Conservation (phyloP, 2,797 vertebrate genomes). For the Cuniculus paca region DNA sequence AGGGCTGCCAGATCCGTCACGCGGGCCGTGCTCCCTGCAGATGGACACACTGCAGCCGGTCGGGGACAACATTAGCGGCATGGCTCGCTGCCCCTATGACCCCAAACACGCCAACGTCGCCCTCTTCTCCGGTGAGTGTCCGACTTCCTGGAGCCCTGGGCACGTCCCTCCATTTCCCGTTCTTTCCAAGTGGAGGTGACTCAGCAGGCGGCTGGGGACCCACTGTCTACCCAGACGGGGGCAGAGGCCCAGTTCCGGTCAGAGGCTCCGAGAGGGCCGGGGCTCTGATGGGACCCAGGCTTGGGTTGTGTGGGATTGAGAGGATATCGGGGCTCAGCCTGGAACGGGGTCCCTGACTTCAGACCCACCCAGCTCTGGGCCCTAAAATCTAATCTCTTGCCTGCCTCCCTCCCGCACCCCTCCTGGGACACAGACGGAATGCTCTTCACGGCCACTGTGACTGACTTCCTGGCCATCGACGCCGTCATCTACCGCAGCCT, state of each 20-base stretch:
- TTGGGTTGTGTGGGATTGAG: background rate
- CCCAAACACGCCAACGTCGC: slow-evolving; percentile 97
- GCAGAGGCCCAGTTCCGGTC: background rate
- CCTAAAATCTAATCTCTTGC: background rate
- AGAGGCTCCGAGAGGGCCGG: background rate
- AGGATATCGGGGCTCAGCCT: background rate
- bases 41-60: slow-evolving; percentile 95
- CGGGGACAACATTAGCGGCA: slow-evolving; percentile 95
- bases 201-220: background rate
- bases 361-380: no score
- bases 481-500: slow-evolving; percentile 98
- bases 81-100: slow-evolving; percentile 97
- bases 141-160: background rate
- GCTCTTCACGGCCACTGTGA: slow-evolving; percentile 97
- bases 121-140: slow-evolving; percentile 94
- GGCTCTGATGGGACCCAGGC: background rate
- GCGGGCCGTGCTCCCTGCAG: slow-evolving; percentile 80
- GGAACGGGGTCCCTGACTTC: no score
- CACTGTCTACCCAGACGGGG: background rate
- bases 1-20: background rate
- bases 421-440: slow-evolving; percentile 91
- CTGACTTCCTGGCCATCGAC: slow-evolving; percentile 98
- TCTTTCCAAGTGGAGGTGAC: background rate
- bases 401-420: background rate
- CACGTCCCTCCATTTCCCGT: background rate